phyloP scores from a whole-genome alignment of 1,140 invertebrate species.

The Rhynchophorus ferrugineus region DNA sequence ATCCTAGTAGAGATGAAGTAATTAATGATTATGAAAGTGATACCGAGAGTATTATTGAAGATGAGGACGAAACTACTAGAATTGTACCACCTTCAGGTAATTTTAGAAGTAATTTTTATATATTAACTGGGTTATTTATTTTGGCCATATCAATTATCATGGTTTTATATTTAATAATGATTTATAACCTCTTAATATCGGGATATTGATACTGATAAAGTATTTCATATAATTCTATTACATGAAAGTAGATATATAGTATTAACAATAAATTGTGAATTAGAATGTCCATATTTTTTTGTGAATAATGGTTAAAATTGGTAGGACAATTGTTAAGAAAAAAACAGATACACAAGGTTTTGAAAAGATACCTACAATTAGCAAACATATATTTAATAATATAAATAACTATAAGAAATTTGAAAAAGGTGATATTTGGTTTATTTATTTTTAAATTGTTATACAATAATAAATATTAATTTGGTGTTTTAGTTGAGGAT shows the following conservation, averaged over 20 bases:
- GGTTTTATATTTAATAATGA: too few relatives aligned
- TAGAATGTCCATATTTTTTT: too few relatives aligned
- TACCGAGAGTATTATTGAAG: constrained; percentile 31
- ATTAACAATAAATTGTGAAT: too few relatives aligned
- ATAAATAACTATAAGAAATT: constrained; percentile 2
- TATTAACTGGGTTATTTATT: too few relatives aligned
- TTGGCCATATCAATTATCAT: too few relatives aligned
- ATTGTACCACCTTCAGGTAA: constrained; percentile 40
- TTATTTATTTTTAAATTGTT: too few relatives aligned
- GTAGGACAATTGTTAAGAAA: neutral
- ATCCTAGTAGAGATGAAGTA: constrained; percentile 13
- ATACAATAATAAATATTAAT: too few relatives aligned
- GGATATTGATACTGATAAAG: too few relatives aligned
- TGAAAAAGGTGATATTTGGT: constrained; percentile 10
- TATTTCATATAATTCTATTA: too few relatives aligned
- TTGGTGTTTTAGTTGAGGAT: constrained; percentile 47
- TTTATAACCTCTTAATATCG: too few relatives aligned
- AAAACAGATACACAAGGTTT: neutral
- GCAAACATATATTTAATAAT: constrained; percentile 11
- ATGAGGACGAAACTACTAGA: constrained; percentile 38
- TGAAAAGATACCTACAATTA: constrained; percentile 10
- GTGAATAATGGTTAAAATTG: neutral
- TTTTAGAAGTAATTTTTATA: too few relatives aligned
- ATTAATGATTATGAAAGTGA: constrained; percentile 32
- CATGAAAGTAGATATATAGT: too few relatives aligned